phyloP scores from a whole-genome alignment of 2,888 invertebrate species.

The Ichneumon xanthorius region DNA sequence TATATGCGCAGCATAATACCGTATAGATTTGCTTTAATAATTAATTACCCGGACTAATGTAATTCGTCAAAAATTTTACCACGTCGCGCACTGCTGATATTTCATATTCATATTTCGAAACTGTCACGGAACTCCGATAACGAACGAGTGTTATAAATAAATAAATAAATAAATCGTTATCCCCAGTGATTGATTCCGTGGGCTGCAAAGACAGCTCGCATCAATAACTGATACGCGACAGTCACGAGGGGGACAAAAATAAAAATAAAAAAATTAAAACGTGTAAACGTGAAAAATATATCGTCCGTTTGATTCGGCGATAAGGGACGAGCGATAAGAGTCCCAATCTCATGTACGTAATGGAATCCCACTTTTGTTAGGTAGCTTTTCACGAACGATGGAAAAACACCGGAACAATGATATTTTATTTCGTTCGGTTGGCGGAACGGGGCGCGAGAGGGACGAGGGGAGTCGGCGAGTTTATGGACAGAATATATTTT shows the following conservation, averaged over 20 bases:
- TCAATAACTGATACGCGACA: background rate
- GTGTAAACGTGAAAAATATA: background rate
- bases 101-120: background rate
- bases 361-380: background rate
- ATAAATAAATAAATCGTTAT: background rate
- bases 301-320: background rate
- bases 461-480: constrained; percentile 4
- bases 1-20: background rate
- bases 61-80: constrained; percentile 10
- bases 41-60: constrained; percentile 42
- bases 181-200: background rate
- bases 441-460: background rate
- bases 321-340: background rate
- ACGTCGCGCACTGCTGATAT: background rate
- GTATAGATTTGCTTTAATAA: constrained; percentile 27
- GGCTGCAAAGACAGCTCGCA: background rate
- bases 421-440: constrained; percentile 7
- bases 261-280: background rate
- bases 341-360: background rate
- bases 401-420: background rate
- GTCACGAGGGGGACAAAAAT: background rate
- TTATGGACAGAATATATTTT: constrained; percentile 29
- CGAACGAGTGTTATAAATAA: background rate
- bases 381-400: background rate
- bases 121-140: background rate